A percentile compares a stretch with the other conserved stretches of the same genome.
Conservation (phyloP, 2,797 vertebrate species). For the Spinibarbus caldwelli region DNA sequence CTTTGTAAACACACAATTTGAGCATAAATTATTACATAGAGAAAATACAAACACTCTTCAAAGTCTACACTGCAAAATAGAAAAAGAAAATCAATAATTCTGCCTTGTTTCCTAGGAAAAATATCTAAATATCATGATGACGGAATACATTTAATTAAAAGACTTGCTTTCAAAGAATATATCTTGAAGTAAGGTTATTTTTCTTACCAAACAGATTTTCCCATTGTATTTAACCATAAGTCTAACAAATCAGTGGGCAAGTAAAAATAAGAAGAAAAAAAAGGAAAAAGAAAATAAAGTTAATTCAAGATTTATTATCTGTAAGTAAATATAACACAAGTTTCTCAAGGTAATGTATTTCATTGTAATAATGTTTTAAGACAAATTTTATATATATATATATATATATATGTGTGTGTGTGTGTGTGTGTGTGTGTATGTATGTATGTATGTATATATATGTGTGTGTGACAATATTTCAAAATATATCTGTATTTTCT, state of each 20-base stretch:
- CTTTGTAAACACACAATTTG: not conserved
- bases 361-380: too few relatives aligned
- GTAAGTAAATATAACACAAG: not conserved
- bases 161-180: not conserved
- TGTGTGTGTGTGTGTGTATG: too few relatives aligned
- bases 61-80: not conserved
- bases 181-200: not conserved
- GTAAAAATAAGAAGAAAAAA: not conserved
- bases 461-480: not conserved
- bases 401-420: too few relatives aligned
- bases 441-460: too few relatives aligned
- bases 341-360: too few relatives aligned
- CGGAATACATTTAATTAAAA: not conserved
- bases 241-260: not conserved
- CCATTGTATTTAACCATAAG: not conserved
- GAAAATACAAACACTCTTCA: not conserved
- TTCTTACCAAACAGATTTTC: not conserved
- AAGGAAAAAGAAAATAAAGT: not conserved
- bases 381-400: too few relatives aligned
- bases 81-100: not conserved
- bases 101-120: not conserved
- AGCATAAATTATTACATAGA: not conserved
- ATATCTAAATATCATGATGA: not conserved
- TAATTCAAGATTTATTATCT: not conserved
- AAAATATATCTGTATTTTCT: not conserved